Evolutionary conservation across 1,140 invertebrate genomes (phyloP).

Genomic region (Drosophila sechellia): DNA sequence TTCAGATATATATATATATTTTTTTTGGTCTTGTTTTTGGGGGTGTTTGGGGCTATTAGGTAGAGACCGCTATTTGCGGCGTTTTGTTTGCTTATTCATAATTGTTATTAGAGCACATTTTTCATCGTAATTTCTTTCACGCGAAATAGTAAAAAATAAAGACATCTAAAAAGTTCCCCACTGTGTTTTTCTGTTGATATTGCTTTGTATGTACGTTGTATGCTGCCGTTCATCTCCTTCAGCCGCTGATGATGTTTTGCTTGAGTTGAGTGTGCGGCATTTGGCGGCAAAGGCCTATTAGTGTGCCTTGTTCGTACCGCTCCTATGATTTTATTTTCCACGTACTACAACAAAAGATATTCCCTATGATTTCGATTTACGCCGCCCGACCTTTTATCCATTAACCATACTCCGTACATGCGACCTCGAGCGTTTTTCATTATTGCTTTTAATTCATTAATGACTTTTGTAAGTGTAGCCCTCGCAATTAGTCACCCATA

Average conservation of each 20-base stretch:
- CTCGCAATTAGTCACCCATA: constrained; percentile 1
- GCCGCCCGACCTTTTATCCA: constrained; percentile 1
- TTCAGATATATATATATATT: background rate
- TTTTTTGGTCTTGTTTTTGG: background rate
- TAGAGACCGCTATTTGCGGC: constrained; percentile 41
- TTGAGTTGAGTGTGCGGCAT: constrained; percentile 67
- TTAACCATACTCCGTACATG: constrained; percentile 10
- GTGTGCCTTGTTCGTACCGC: constrained; percentile 60
- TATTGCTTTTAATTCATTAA: constrained; percentile 36
- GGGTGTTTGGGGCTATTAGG: constrained; percentile 11
- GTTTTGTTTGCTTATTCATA: constrained; percentile 79
- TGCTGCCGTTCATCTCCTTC: constrained; percentile 4
- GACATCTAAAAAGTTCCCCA: constrained; percentile 62
- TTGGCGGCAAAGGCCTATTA: constrained; percentile 68
- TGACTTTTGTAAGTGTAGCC: constrained; percentile 7
- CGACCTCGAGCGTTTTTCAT: constrained; percentile 49
- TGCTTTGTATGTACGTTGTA: background rate
- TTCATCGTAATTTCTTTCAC: constrained; percentile 80
- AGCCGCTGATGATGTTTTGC: constrained; percentile 46
- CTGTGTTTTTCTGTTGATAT: constrained; percentile 15
- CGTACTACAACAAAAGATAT: background rate
- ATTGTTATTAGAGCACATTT: constrained; percentile 81
- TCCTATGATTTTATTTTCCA: constrained; percentile 38
- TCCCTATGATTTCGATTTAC: constrained; percentile 3
- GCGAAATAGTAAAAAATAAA: constrained; percentile 79